Evolutionary conservation across 2,113 vertebrate species (phyloP).

Genomic region (Leptobrachium ailaonicum): DNA sequence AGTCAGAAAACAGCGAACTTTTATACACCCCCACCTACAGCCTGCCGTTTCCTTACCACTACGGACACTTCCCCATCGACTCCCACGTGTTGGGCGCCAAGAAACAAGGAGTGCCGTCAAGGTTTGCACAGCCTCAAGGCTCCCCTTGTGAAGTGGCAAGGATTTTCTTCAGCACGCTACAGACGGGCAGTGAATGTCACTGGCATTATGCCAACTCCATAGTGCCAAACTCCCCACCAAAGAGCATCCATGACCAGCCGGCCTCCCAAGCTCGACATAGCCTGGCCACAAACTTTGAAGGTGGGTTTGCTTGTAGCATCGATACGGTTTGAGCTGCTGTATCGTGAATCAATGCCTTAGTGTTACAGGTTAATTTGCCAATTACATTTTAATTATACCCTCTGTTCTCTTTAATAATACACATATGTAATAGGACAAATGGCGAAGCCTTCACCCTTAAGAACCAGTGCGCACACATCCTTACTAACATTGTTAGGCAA

Average conservation of each 20-base stretch:
- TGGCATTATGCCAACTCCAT: constrained; percentile 76
- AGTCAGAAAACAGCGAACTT: constrained; percentile 70
- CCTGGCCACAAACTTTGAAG: constrained; percentile 71
- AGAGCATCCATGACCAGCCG: constrained; percentile 63
- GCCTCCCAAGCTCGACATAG: constrained; percentile 64
- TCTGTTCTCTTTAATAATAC: too few species aligned
- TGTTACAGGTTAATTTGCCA: too few species aligned
- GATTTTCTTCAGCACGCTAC: constrained; percentile 76
- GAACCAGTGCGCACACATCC: too few species aligned
- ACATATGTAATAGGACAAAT: too few species aligned
- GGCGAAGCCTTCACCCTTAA: too few species aligned
- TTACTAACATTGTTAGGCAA: too few species aligned
- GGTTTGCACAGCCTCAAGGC: constrained; percentile 68
- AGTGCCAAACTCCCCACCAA: constrained; percentile 63
- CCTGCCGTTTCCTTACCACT: constrained; percentile 78
- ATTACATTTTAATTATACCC: too few species aligned
- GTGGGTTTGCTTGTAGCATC: constrained; percentile 61
- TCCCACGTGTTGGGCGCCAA: constrained; percentile 70
- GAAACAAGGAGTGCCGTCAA: constrained; percentile 69
- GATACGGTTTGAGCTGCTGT: too few species aligned
- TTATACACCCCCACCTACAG: constrained; percentile 70
- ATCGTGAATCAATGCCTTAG: too few species aligned
- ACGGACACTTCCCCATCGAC: constrained; percentile 73
- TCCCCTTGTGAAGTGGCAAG: constrained; percentile 73
- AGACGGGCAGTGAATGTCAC: constrained; percentile 71